Conservation (phyloP, 2,888 invertebrate genomes). For the Marronus borbonicus region DNA sequence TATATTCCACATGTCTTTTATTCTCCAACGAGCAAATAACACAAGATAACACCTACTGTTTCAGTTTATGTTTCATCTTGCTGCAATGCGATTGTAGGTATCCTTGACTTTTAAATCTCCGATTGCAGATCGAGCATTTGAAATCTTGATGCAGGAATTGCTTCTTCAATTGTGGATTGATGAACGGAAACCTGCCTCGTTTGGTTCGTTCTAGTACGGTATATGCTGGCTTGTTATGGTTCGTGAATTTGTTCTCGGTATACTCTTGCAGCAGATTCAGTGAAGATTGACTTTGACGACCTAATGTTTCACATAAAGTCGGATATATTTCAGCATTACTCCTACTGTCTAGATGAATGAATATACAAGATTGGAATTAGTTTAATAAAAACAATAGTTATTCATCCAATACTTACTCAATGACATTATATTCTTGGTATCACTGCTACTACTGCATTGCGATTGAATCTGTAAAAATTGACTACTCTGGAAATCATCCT, state of each 20-base stretch:
- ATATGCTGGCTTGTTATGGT: slow-evolving; percentile 43
- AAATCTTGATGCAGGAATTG: slow-evolving; percentile 68
- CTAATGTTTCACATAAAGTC: slow-evolving; percentile 47
- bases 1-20: no score
- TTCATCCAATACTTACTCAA: neutral
- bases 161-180: slow-evolving; percentile 67
- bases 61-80: slow-evolving; percentile 65
- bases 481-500: neutral
- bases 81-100: slow-evolving; percentile 68
- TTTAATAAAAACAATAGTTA: neutral
- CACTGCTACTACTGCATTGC: slow-evolving; percentile 7
- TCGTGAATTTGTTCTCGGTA: slow-evolving; percentile 49
- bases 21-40: no score
- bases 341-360: slow-evolving; percentile 21
- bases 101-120: slow-evolving; percentile 69
- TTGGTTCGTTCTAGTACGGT: slow-evolving; percentile 61
- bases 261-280: slow-evolving; percentile 48
- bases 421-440: neutral
- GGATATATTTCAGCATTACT: slow-evolving; percentile 48
- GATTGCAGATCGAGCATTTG: slow-evolving; percentile 67
- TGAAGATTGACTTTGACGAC: slow-evolving; percentile 48
- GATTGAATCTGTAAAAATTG: neutral
- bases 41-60: neutral
- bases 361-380: neutral
- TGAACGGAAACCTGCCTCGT: slow-evolving; percentile 67